phyloP scores from a whole-genome alignment of 2,113 vertebrate genomes.

The Hypanus sabinus region DNA sequence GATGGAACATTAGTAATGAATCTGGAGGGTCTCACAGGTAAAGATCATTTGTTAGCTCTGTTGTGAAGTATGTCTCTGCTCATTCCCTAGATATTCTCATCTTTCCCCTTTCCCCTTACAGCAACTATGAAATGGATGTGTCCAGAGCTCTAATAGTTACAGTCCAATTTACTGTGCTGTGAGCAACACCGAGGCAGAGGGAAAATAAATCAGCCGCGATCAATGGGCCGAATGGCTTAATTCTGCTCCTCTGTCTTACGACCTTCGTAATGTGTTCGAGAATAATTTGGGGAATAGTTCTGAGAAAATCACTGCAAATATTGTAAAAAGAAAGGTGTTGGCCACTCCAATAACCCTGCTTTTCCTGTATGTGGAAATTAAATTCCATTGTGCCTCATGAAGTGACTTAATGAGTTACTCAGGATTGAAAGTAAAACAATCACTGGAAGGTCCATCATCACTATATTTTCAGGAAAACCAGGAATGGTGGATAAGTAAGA shows the following conservation, averaged over 20 bases:
- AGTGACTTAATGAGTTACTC: not conserved
- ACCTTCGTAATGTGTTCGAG: not conserved
- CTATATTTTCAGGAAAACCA: not conserved
- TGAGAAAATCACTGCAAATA: not conserved
- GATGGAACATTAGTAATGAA: not conserved
- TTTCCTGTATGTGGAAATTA: not conserved
- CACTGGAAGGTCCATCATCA: not conserved
- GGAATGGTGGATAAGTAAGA: not conserved
- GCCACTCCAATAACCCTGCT: not conserved
- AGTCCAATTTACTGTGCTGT: not conserved
- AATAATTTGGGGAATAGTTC: not conserved
- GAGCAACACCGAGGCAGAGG: not conserved
- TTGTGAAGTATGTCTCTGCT: not conserved
- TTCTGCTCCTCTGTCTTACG: too few species aligned
- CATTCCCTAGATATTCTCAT: not conserved
- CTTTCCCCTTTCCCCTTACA: not conserved
- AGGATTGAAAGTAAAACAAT: not conserved
- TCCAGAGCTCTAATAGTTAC: too few species aligned
- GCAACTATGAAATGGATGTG: not conserved
- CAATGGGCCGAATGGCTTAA: too few species aligned
- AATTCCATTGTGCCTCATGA: not conserved
- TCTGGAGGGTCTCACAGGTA: not conserved
- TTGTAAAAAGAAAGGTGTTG: too few species aligned
- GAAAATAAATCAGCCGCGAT: too few species aligned
- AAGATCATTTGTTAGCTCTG: not conserved